Evolutionary conservation across 2,113 vertebrate species (phyloP).

Genomic region (Vidua macroura): DNA sequence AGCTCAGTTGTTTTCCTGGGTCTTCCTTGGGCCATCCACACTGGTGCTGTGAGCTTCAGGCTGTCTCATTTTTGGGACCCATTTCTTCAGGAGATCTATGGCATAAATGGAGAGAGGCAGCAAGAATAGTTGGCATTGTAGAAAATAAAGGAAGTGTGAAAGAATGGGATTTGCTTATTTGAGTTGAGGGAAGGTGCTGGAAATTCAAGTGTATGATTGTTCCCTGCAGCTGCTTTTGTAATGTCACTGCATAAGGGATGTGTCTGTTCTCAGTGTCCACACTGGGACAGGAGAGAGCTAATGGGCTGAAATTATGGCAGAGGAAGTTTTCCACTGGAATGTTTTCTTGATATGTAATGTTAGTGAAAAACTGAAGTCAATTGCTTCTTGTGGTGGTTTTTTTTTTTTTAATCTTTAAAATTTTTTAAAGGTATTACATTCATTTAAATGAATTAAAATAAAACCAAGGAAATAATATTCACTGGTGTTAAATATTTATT

Average conservation of each 20-base stretch:
- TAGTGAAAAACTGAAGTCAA: neutral
- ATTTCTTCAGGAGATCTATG: neutral
- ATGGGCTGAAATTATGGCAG: neutral
- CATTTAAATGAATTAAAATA: neutral
- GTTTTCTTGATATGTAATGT: neutral
- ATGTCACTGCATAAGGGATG: neutral
- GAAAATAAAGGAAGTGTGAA: neutral
- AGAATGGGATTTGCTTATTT: neutral
- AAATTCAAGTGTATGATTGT: neutral
- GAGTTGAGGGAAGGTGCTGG: neutral
- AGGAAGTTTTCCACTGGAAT: neutral
- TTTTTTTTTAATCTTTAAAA: neutral
- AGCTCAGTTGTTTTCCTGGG: neutral
- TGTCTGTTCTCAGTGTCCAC: neutral
- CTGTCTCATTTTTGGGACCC: neutral
- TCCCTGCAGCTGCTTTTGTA: neutral
- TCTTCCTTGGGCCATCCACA: neutral
- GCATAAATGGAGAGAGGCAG: neutral
- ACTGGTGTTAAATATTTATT: neutral
- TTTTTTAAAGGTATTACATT: neutral
- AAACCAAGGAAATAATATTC: neutral
- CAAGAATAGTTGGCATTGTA: neutral
- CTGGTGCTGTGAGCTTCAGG: neutral
- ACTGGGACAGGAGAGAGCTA: neutral
- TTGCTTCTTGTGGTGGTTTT: neutral